Percentiles rank a stretch among this genome's conserved stretches.
Conservation (phyloP, 2,797 vertebrate species). For the Pangasius larnaudii region DNA sequence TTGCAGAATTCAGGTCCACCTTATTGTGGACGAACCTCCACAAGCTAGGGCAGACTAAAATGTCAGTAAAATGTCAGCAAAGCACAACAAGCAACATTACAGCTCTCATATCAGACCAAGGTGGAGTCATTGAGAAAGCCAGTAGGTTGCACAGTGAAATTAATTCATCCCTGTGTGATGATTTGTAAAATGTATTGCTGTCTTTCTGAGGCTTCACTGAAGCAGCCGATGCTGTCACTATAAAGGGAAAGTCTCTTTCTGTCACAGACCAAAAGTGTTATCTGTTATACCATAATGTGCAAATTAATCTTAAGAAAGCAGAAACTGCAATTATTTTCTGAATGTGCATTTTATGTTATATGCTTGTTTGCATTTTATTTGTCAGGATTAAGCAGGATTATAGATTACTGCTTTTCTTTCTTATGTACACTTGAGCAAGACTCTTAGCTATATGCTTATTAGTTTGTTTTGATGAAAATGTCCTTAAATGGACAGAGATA, state of each 20-base stretch:
- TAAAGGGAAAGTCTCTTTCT: constrained; percentile 6
- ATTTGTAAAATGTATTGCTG: constrained; percentile 2
- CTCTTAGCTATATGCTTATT: not conserved
- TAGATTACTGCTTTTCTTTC: not conserved
- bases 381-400: not conserved
- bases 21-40: not conserved
- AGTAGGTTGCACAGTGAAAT: too few species aligned
- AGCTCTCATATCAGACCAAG: not conserved
- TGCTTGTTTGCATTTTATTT: not conserved
- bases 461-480: not conserved
- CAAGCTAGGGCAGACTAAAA: not conserved
- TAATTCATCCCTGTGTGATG: not conserved
- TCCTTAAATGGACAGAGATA: not conserved
- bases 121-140: not conserved
- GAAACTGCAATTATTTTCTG: not conserved
- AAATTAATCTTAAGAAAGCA: not conserved
- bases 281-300: not conserved
- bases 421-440: not conserved
- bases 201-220: not conserved
- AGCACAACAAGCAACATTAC: not conserved
- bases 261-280: not conserved
- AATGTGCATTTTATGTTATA: too few species aligned
- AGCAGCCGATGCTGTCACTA: not conserved
- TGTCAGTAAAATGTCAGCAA: not conserved
- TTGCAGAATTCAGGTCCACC: not conserved